Conservation (phyloP, 2,888 invertebrate species). For the Ormyrus nitidulus region DNA sequence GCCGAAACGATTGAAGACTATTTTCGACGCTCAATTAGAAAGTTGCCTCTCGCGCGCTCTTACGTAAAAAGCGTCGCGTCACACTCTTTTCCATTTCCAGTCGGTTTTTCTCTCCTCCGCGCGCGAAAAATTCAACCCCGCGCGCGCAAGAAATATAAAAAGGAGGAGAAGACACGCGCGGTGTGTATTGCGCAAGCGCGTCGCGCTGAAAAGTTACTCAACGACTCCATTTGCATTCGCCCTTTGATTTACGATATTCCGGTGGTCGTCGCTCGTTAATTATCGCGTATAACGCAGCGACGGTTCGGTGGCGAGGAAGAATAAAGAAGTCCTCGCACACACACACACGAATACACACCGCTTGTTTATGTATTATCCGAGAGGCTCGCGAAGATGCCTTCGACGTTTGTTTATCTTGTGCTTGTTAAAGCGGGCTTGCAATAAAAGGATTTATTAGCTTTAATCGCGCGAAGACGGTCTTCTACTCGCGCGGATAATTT, state of each 20-base stretch:
- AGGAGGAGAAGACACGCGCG: neutral
- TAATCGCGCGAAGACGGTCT: neutral
- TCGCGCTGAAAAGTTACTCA: constrained; percentile 5
- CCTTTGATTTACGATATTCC: constrained; percentile 1
- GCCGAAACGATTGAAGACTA: neutral
- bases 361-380: neutral
- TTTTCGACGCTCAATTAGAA: neutral
- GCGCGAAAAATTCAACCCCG: neutral
- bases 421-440: neutral
- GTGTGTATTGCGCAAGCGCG: constrained; percentile 1
- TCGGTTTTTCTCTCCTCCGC: too few species aligned
- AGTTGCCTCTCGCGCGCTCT: neutral
- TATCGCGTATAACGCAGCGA: constrained; percentile 10
- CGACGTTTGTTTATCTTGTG: neutral
- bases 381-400: neutral
- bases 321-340: neutral
- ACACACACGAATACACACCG: neutral
- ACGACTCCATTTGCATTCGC: neutral
- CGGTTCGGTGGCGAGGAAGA: constrained; percentile 12
- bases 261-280: constrained; percentile 32
- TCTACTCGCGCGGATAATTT: constrained; percentile 10
- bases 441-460: constrained; percentile 31
- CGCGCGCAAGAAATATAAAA: too few species aligned
- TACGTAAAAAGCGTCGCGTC: neutral
- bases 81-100: neutral